Evolutionary conservation across 2,113 vertebrate species (phyloP), one percentile per base, ranked within the genome.

Genomic region (Chascanopsetta lugubris): DNA sequence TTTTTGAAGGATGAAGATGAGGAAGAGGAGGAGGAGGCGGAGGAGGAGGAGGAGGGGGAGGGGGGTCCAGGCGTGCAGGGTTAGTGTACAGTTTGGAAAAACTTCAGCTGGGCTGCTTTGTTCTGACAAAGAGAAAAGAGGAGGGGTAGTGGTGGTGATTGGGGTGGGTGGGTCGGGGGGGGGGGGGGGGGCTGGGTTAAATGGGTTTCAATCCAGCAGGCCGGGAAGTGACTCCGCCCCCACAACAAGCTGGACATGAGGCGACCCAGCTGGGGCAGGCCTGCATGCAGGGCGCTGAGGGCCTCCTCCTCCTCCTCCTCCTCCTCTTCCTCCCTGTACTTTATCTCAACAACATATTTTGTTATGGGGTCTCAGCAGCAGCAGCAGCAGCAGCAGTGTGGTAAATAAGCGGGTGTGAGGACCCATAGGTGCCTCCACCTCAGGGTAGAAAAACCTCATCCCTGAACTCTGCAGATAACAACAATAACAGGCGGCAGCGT

Each of bases 21-120:
- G 12, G 27, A 11, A 46, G 22, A 38, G 47, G 40, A 54, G 27
- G 42, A 54, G 12, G 15, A 15, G 26, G 20, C 25, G 53, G 43
- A 59, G 12, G 27, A 11, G 50, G 22, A 38, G 47, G 40, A 54
- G 27, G 42, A 54, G 25, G 18, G 17, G 54, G 32, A 36, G 55
- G 40, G 32, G 30, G 55, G 40, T 26, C 12, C 12, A 45, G 21
- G 18, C 32, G 20, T 32, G 49, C 46, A 75, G 53, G 49, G 51
- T 27, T 58, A 64, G 45, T 38, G 63, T 34, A 65, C 51, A 66
- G 53, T 61, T 50, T 47, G 30, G 38, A 75, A 48, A n/a, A 88
- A 71, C 50, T 64, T 82, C 76, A 82, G 75, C 71, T 77, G 80
- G 74, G 80, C 53, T 80, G 77, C 88, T 88, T 89, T 89, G 85